Evolutionary conservation across 2,888 invertebrate species (phyloP), one percentile per base, ranked within the genome.

Genomic region (Pseudeuparius sepicola): DNA sequence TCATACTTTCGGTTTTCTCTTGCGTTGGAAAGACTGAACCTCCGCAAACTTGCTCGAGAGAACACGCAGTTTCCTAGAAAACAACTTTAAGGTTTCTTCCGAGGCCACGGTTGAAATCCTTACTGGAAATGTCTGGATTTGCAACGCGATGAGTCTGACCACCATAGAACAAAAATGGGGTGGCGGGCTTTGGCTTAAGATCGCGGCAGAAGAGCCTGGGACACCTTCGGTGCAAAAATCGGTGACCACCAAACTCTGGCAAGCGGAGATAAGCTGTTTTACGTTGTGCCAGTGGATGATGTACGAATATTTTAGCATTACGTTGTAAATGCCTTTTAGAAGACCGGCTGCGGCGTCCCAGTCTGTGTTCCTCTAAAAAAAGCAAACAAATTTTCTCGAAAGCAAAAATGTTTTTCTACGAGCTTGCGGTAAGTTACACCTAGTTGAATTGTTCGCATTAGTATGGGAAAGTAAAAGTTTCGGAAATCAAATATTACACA

Each of bases 281-380:
- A 97, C 74, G 61, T 96, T 92, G 50, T 92, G 93, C 77, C 83
- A 84, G 59, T 97, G 94, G 54, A 96, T 87, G 35, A 98, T 89
- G 61, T 92, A 97, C 0, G 93, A 90, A 62, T 90, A 94, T 42
- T 85, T 79, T 39, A 83, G 73, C 60, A 97, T 76, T 0, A 97
- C 96, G 57, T 92, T 86, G 57, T 96, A 94, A 11, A 96, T 80
- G 29, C 94, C 97, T 67, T 88, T 90, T 2, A 98, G 66, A 31
- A 98, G 68, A 12, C 87, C 86, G 27, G 92, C 88, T 1, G 97
- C 93, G 0, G 97, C 93, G 55, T 90, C 88, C 97, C 97, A 98
- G 55, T 97, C 94, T 0, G 90, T 88, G 47, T 93, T 89, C 51
- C 93, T 73, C 83, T 88, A 61, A 25, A 64, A 61, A 45, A 36